Percentiles rank a stretch among this genome's conserved stretches.
phyloP scores from a whole-genome alignment of 2,113 vertebrate genomes.

The Microtus ochrogaster region DNA sequence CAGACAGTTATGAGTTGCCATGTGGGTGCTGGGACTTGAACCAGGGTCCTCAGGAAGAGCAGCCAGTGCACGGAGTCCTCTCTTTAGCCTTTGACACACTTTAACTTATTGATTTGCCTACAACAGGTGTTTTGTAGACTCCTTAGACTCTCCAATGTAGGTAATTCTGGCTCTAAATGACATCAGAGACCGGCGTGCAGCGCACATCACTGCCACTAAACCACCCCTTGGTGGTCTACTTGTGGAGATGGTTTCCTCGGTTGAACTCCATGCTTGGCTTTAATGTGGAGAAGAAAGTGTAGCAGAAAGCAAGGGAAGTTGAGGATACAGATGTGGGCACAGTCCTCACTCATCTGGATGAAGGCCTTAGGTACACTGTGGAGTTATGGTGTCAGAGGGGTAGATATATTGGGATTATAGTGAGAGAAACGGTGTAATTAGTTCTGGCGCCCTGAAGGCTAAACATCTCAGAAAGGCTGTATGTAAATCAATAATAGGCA shows the following conservation, averaged over 20 bases:
- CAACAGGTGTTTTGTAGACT: too few relatives aligned
- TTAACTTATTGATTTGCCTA: too few relatives aligned
- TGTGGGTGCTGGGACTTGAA: neutral
- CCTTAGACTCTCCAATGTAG: neutral
- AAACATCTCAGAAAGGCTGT: neutral
- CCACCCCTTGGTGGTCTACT: neutral
- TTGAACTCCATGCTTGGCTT: neutral
- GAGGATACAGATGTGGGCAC: neutral
- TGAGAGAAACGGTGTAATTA: neutral
- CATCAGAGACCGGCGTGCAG: neutral
- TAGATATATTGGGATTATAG: neutral
- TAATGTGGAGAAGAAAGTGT: neutral
- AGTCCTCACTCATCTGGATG: neutral
- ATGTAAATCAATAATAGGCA: neutral
- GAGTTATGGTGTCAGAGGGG: neutral
- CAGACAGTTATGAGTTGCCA: neutral
- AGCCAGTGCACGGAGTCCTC: neutral
- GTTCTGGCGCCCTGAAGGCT: neutral
- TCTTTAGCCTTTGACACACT: too few relatives aligned
- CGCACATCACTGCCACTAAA: neutral
- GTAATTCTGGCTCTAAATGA: constrained; percentile 40
- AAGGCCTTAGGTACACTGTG: neutral
- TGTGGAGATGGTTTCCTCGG: neutral
- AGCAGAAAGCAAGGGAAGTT: neutral
- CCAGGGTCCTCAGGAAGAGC: neutral